A percentile compares a stretch with the other conserved stretches of the same genome.
These are phyloP conservation scores for Netelia virgata DNA, from an alignment of 2,888 invertebrate genomes.

Conservation along the genomic window DNA sequence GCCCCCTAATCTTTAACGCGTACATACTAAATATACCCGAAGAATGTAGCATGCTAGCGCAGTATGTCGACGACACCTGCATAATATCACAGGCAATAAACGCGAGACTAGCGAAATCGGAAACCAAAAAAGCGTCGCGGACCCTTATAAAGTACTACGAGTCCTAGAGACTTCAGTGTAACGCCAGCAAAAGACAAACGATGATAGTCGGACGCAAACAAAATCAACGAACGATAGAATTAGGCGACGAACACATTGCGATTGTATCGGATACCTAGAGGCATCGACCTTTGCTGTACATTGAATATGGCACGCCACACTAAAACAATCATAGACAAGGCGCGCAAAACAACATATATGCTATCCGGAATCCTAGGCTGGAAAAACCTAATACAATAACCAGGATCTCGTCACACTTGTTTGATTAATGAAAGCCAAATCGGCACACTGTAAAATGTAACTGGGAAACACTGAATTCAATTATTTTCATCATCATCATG, in stretches of 20 bases:
- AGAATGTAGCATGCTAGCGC: conserved; percentile 27
- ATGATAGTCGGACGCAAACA: conserved; percentile 15
- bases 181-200: conserved; percentile 30
- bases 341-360: conserved; percentile 22
- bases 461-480: not conserved
- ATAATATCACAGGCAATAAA: conserved; percentile 31
- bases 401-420: not conserved
- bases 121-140: conserved; percentile 20
- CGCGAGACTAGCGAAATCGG: conserved; percentile 12
- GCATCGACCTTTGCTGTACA: conserved; percentile 31
- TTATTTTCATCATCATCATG: not conserved
- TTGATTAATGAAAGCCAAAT: not conserved
- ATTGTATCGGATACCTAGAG: conserved; percentile 41
- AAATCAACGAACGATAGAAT: conserved; percentile 9
- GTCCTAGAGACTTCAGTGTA: conserved; percentile 34
- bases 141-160: conserved; percentile 27
- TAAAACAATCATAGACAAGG: conserved; percentile 25
- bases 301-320: conserved; percentile 46
- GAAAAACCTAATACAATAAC: not conserved
- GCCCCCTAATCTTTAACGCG: conserved; percentile 37
- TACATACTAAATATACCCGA: conserved; percentile 32
- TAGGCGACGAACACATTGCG: conserved; percentile 29
- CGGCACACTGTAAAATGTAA: not conserved
- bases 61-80: conserved; percentile 35
- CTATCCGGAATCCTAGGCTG: conserved; percentile 34